Conservation (phyloP, 2,888 invertebrate species). For the Agelastica alni region DNA sequence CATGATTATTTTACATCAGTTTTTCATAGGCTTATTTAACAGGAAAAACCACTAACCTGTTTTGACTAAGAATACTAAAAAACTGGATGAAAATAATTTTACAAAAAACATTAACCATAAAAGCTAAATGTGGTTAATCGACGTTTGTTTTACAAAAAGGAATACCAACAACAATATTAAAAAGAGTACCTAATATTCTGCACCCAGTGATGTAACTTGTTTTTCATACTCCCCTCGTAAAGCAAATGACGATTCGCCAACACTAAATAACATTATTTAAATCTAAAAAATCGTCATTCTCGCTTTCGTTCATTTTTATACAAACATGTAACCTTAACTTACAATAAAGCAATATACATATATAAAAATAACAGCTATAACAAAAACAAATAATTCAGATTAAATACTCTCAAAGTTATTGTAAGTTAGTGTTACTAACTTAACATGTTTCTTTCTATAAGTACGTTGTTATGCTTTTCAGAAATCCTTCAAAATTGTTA, state of each 20-base stretch:
- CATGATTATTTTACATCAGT: conserved; percentile 25
- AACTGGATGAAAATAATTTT: conserved; percentile 7
- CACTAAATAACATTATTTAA: conserved; percentile 37
- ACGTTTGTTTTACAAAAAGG: too few relatives aligned
- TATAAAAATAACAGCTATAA: conserved; percentile 45
- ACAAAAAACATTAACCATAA: conserved; percentile 27
- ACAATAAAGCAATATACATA: conserved; percentile 43
- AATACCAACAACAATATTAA: too few relatives aligned
- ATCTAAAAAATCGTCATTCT: conserved; percentile 36
- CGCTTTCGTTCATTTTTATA: conserved; percentile 47
- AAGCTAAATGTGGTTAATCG: too few relatives aligned
- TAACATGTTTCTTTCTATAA: conserved; percentile 33
- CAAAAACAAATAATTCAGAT: conserved; percentile 41
- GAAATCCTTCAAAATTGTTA: conserved; percentile 23
- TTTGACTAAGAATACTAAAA: neutral
- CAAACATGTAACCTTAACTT: conserved; percentile 51
- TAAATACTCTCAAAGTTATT: conserved; percentile 39
- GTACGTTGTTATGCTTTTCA: conserved; percentile 33
- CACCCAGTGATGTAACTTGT: too few relatives aligned
- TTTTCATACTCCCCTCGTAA: too few relatives aligned
- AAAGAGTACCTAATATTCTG: too few relatives aligned
- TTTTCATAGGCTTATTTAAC: conserved; percentile 20
- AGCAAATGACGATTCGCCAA: too few relatives aligned
- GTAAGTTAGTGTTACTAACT: conserved; percentile 40
- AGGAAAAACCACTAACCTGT: conserved; percentile 50